A percentile compares a stretch with the other conserved stretches of the same genome.
phyloP scores from a whole-genome alignment of 2,797 vertebrate genomes.

The Catostomus latipinnis region DNA sequence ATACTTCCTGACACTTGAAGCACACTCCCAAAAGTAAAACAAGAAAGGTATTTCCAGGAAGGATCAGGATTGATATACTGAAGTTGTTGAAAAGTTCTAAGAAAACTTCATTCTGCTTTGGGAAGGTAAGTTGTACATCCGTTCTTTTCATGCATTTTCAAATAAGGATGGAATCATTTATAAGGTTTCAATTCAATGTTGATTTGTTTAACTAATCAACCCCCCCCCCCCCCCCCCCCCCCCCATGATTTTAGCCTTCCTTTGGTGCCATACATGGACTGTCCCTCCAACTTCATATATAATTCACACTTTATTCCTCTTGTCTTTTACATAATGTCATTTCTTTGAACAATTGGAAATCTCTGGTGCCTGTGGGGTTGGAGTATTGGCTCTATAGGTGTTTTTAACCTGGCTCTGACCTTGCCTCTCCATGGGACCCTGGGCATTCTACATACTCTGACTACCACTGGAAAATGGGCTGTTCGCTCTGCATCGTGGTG shows the following conservation, averaged over 20 bases:
- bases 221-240: no score
- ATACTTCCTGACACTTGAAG: neutral
- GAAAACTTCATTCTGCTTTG: neutral
- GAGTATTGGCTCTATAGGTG: slow-evolving; percentile 58
- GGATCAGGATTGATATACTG: slow-evolving; percentile 17
- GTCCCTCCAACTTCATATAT: slow-evolving; percentile 42
- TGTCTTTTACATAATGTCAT: slow-evolving; percentile 47
- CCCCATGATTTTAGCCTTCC: slow-evolving; percentile 47
- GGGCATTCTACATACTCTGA: slow-evolving; percentile 46
- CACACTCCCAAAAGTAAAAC: neutral
- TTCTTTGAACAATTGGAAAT: slow-evolving; percentile 56
- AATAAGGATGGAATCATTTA: no score
- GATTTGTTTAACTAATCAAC: neutral
- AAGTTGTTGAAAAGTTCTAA: neutral
- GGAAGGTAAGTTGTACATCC: slow-evolving; percentile 4
- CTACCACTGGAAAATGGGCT: slow-evolving; percentile 56
- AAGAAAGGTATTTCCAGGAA: no score
- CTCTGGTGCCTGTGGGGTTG: slow-evolving; percentile 55
- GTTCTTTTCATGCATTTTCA: neutral
- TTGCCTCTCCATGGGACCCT: slow-evolving; percentile 56
- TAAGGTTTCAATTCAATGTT: no score
- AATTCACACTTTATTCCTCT: slow-evolving; percentile 35
- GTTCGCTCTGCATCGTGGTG: slow-evolving; percentile 43
- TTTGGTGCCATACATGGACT: slow-evolving; percentile 46
- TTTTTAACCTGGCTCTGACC: slow-evolving; percentile 61